Percentiles rank a stretch among this genome's conserved stretches.
These are phyloP conservation scores for Temnothorax nylanderi DNA, from an alignment of 1,140 invertebrate genomes.

Conservation along the genomic window DNA sequence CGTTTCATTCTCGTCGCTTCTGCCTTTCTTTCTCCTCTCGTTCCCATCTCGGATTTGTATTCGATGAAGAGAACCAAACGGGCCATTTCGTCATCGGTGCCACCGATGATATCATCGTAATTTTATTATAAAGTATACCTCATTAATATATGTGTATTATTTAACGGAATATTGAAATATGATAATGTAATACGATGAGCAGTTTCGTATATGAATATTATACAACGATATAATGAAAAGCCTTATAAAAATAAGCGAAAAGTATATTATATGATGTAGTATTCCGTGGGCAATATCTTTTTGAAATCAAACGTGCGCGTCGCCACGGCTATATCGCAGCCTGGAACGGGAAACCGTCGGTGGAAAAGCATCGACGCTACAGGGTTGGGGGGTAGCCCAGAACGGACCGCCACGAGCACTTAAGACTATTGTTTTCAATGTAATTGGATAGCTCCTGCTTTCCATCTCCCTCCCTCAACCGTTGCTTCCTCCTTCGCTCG, in stretches of 20 bases:
- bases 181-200: background rate
- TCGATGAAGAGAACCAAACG: constrained; percentile 5
- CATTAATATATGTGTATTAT: background rate
- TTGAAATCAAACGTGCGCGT: constrained; percentile 69
- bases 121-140: background rate
- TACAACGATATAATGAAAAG: background rate
- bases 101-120: background rate
- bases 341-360: constrained; percentile 52
- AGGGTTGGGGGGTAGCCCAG: constrained; percentile 53
- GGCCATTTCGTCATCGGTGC: background rate
- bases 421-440: constrained; percentile 85
- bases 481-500: constrained; percentile 67
- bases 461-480: constrained; percentile 56
- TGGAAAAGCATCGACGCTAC: constrained; percentile 63
- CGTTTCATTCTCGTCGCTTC: constrained; percentile 54
- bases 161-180: background rate
- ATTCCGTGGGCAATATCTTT: constrained; percentile 62
- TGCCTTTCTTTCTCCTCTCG: background rate
- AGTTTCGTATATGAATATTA: background rate
- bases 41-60: background rate
- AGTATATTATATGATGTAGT: background rate
- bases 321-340: constrained; percentile 52
- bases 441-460: constrained; percentile 86
- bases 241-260: background rate
- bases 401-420: constrained; percentile 83